Conservation (phyloP, 2,113 vertebrate species). For the Mirza zaza region DNA sequence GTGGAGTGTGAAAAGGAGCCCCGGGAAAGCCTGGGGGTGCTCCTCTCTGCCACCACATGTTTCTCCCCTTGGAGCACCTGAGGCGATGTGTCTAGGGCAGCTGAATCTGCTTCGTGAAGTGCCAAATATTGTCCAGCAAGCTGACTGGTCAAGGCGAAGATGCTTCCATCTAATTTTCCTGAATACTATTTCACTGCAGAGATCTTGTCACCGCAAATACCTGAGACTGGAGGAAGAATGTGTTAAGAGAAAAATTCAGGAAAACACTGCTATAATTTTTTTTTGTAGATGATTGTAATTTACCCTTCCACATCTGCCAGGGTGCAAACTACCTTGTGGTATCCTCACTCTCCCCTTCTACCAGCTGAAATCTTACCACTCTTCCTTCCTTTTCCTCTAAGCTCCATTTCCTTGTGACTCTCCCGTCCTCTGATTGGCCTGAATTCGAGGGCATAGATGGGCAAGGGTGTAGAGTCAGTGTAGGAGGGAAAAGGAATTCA, state of each 20-base stretch:
- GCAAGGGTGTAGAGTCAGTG: neutral
- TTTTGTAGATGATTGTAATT: neutral
- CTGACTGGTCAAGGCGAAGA: neutral
- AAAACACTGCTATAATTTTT: neutral
- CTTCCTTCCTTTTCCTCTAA: neutral
- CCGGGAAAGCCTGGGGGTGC: neutral
- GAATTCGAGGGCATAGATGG: neutral
- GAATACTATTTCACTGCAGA: neutral
- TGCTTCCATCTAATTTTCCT: neutral
- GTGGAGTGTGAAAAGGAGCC: neutral
- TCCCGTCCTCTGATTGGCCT: neutral
- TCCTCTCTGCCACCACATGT: fast-evolving
- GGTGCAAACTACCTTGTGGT: neutral
- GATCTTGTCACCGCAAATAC: neutral
- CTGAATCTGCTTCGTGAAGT: neutral
- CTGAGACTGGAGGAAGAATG: neutral
- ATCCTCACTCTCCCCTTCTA: neutral
- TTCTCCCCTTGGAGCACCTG: neutral
- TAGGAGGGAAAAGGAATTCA: neutral
- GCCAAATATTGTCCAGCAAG: neutral
- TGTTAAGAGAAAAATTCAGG: neutral
- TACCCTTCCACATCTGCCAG: neutral
- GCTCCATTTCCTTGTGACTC: neutral
- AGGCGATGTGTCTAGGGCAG: neutral
- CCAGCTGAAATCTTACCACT: neutral